Percentiles rank a stretch among this genome's conserved stretches.
These are phyloP conservation scores for Lerista edwardsae DNA, from an alignment of 2,797 vertebrate genomes.

Conservation along the genomic window DNA sequence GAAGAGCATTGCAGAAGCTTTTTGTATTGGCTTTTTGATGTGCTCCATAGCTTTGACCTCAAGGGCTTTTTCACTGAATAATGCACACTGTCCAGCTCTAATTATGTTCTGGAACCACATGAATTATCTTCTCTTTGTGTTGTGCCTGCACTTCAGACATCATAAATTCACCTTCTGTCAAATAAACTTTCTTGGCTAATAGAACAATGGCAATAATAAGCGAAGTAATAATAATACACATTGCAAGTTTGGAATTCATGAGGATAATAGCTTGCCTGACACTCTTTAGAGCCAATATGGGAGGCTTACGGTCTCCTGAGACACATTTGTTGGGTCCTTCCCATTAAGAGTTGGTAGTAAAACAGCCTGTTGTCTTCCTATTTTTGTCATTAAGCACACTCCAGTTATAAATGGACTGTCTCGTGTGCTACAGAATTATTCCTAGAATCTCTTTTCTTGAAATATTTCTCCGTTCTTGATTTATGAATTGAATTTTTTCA, in stretches of 20 bases:
- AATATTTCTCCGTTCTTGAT: slow-evolving; percentile 54
- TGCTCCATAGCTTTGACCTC: slow-evolving; percentile 11
- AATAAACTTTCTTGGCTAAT: slow-evolving; percentile 49
- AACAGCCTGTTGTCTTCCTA: slow-evolving; percentile 66
- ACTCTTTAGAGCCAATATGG: slow-evolving; percentile 67
- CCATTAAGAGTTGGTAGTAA: slow-evolving; percentile 70
- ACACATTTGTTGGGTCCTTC: slow-evolving; percentile 70
- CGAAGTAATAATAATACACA: slow-evolving; percentile 63
- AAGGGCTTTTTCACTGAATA: slow-evolving; percentile 2
- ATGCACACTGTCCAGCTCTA: neutral
- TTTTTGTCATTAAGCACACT: slow-evolving; percentile 61
- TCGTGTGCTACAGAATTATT: slow-evolving; percentile 47
- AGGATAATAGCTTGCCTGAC: slow-evolving; percentile 65
- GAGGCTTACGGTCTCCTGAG: slow-evolving; percentile 61
- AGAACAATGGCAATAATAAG: slow-evolving; percentile 55
- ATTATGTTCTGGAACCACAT: slow-evolving; percentile 26
- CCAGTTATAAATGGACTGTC: slow-evolving; percentile 61
- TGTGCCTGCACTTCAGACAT: slow-evolving; percentile 14
- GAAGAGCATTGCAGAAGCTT: neutral
- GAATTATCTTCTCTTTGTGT: slow-evolving; percentile 28
- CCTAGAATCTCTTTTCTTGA: slow-evolving; percentile 48
- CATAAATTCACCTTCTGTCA: slow-evolving; percentile 46
- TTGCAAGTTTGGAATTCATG: slow-evolving; percentile 46
- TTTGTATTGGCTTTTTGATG: neutral
- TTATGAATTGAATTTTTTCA: slow-evolving; percentile 55